These are phyloP conservation scores for Tenthredo distinguenda DNA, from an alignment of 2,888 invertebrate species.

Conservation along the genomic window DNA sequence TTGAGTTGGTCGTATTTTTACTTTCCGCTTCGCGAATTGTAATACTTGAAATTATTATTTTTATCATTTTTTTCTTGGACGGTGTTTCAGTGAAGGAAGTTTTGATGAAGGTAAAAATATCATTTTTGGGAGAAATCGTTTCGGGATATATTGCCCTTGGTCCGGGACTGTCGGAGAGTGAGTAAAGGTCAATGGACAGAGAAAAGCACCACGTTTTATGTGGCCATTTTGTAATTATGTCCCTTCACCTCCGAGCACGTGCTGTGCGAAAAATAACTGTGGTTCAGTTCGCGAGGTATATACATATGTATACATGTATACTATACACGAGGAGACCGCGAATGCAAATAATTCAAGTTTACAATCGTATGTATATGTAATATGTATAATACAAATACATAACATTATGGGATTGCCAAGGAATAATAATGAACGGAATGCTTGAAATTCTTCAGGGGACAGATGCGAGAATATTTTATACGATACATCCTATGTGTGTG, in stretches of 20 bases:
- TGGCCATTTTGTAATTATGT: slow-evolving; percentile 39
- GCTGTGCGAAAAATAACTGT: slow-evolving; percentile 30
- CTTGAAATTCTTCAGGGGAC: neutral
- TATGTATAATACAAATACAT: neutral
- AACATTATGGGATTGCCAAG: neutral
- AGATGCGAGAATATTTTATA: neutral
- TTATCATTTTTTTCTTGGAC: neutral
- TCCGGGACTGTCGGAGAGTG: neutral
- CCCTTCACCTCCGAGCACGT: slow-evolving; percentile 34
- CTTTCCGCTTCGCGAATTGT: neutral
- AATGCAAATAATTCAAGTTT: slow-evolving; percentile 25
- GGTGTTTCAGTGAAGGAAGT: neutral
- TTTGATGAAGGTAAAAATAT: neutral
- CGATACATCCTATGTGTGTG: neutral
- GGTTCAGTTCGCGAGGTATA: slow-evolving; percentile 2
- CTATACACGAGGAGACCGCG: neutral
- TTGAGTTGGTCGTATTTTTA: neutral
- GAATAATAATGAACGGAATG: slow-evolving; percentile 27
- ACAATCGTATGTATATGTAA: neutral
- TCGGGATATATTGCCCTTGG: neutral
- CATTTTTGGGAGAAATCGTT: neutral
- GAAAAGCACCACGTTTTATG: slow-evolving; percentile 14
- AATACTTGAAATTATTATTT: neutral
- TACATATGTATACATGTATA: neutral
- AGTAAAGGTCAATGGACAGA: neutral